Evolutionary conservation across 2,113 vertebrate genomes (phyloP).

Genomic region (Elephas maximus): DNA sequence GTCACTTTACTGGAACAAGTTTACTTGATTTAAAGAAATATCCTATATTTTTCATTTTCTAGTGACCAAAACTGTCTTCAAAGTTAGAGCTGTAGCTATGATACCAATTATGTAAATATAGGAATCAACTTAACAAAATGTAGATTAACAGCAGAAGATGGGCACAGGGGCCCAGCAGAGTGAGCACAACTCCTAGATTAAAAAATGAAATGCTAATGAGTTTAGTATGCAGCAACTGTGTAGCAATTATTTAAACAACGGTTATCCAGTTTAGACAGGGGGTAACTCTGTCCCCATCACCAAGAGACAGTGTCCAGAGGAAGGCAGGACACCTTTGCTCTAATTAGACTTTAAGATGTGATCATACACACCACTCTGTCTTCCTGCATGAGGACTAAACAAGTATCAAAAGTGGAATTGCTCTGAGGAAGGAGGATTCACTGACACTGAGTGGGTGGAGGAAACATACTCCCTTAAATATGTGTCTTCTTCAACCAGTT

Average conservation of each 20-base stretch:
- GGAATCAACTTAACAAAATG: constrained; percentile 46
- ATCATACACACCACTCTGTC: neutral
- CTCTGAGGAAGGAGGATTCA: neutral
- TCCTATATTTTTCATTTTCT: neutral
- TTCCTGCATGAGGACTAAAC: neutral
- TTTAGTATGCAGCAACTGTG: neutral
- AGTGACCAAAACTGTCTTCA: neutral
- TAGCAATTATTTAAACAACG: neutral
- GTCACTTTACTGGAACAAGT: neutral
- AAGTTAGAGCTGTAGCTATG: neutral
- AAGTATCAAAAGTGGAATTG: neutral
- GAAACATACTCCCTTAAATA: neutral
- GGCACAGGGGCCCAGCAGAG: neutral
- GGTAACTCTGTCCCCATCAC: neutral
- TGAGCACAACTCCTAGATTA: neutral
- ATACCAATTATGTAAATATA: neutral
- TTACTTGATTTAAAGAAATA: neutral
- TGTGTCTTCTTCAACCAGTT: neutral
- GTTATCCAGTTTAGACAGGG: neutral
- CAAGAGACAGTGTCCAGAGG: neutral
- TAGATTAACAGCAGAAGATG: neutral
- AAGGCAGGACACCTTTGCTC: neutral
- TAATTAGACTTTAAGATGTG: neutral
- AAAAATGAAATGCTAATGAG: constrained; percentile 7
- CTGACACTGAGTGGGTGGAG: neutral